Base-by-base conservation (phyloP, 1,140 invertebrate species). In the Anastrepha ludens region DNA sequence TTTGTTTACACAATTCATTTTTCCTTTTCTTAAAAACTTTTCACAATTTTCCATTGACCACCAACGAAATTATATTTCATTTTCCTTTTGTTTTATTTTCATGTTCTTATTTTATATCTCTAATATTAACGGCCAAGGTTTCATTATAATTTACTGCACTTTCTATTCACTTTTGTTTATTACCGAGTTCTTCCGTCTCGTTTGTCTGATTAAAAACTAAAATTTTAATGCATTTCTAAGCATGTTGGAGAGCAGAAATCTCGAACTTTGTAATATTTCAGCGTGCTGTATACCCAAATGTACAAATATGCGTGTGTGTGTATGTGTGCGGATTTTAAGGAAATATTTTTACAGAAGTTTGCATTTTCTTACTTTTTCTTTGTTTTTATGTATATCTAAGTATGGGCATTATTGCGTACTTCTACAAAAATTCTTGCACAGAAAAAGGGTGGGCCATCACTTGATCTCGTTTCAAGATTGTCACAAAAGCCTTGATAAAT, bases 201-300 rank as follows among this genome's bases (percentile, higher is more conserved):
- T 74, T 74, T 74, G 70, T n/a, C 70, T 74, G 70, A 74, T 74
- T 74, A 74, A 74, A 74, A 74, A 74, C 70, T 74, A 74, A 74
- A 74, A 74, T 74, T 74, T 74, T 74, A 74, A 74, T 74, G 70
- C 70, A 74, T 47, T 74, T 74, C 70, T 74, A 74, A 74, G 70
- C 70, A 74, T 47, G 70, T 50, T 74, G 39, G 13, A 15, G 44
- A 44, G 44, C 11, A 17, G 41, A 74, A 74, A 44, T 74, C 70
- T 74, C 47, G 70, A 11, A 50, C 13, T 50, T 20, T 20, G 9
- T 39, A 67, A 67, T 70, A 39, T 15, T 70, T 70, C 13, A 41
- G 65, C 39, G 41, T 13, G 39, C 65, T 0, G 29, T 29, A 29
- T 58, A 58, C 58, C 7, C 13, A 64, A 13, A 64, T n/a, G 17